Conservation (phyloP, 2,113 vertebrate species). For the Hyperoodon ampullatus region DNA sequence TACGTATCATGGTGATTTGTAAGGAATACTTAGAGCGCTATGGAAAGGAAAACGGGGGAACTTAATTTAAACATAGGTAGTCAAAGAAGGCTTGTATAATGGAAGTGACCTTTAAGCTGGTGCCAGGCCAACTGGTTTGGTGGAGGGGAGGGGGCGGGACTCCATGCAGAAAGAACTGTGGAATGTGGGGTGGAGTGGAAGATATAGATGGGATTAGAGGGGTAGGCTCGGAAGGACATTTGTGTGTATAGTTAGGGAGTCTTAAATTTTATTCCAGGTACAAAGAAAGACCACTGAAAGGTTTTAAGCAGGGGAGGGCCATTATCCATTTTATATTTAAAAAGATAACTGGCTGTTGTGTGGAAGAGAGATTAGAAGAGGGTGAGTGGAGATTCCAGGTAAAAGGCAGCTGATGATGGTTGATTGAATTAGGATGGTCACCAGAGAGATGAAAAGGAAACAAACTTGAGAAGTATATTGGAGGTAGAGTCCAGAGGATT, state of each 20-base stretch:
- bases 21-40: background rate
- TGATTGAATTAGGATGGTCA: background rate
- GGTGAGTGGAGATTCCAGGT: background rate
- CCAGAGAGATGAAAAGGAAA: background rate
- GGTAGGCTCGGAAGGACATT: background rate
- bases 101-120: background rate
- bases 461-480: background rate
- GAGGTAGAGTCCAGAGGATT: background rate
- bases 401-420: background rate
- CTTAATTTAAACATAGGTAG: background rate
- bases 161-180: background rate
- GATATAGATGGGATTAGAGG: background rate
- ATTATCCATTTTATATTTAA: background rate
- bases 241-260: background rate
- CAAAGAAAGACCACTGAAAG: background rate
- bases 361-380: background rate
- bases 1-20: background rate
- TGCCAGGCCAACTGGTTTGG: background rate
- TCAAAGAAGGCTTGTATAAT: background rate
- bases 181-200: background rate
- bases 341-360: background rate
- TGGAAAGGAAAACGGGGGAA: background rate
- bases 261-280: background rate
- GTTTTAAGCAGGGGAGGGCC: background rate
- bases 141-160: accelerated